Evolutionary conservation across 23 tunicate species (phyloP), one percentile per base, ranked within the genome.

Genomic region (Trididemnum miniatum): DNA sequence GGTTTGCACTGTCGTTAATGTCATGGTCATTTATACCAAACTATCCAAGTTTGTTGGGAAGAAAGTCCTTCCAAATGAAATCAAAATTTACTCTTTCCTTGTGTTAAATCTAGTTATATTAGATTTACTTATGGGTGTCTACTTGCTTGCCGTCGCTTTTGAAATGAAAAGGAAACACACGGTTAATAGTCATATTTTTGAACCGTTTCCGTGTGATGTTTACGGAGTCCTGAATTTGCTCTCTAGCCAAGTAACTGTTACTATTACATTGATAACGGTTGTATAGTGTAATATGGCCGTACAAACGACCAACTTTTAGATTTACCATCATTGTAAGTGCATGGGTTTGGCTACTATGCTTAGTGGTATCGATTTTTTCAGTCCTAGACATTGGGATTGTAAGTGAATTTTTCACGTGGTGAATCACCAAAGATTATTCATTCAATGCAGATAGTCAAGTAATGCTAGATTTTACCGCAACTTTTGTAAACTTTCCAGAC

Each of bases 41-140:
- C n/a, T n/a, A n/a, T n/a, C n/a, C n/a, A n/a, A n/a, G n/a, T n/a
- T n/a, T n/a, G n/a, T n/a, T n/a, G n/a, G n/a, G n/a, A n/a, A n/a
- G n/a, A n/a, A n/a, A n/a, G n/a, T n/a, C n/a, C n/a, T n/a, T n/a
- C 67, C 5, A n/a, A 62, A 62, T 12, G 26, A 62, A 62, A 26
- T 62, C 5, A 20, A 62, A n/a, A 62, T 62, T 20, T 62, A 62
- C 67, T 12, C 15, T 25, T 4, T n/a, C 4, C 29, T 62, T 4
- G 67, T 62, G 20, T 62, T 62, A 15, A 62, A 62, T 62, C 26
- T 62, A 5, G 15, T 26, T 20, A 12, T 62, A 12, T n/a, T n/a
- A 4, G 67, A 62, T n/a, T 62, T 62, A 25, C 67, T 62, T 12
- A 62, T 62, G 67, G 67, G 67, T 4, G 22, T 62, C 26, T 62